These are phyloP conservation scores for Pseudomyrmex dendroicus DNA, from an alignment of 1,140 invertebrate species.

Conservation along the genomic window DNA sequence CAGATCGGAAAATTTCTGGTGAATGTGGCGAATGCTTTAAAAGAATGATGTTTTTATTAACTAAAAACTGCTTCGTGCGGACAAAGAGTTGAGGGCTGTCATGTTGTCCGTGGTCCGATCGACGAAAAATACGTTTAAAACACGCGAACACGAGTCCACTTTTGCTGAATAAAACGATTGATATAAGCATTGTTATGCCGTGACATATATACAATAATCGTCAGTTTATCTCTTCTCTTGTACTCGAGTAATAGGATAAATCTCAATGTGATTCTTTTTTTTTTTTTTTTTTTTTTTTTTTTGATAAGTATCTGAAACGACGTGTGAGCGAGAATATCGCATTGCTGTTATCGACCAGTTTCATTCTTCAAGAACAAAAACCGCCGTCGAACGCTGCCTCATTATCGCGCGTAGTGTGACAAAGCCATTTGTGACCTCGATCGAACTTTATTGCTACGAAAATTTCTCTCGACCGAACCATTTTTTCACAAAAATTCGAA, in stretches of 20 bases:
- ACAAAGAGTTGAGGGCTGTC: background rate
- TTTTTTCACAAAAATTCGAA: too few relatives aligned
- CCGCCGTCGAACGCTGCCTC: too few relatives aligned
- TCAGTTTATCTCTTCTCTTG: background rate
- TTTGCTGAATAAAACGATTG: conserved; percentile 11
- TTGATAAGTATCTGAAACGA: too few relatives aligned
- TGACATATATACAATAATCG: background rate
- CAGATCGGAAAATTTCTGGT: background rate
- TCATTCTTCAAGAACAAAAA: too few relatives aligned
- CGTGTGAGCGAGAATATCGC: too few relatives aligned
- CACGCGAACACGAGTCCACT: background rate
- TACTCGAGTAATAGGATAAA: background rate
- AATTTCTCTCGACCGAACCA: too few relatives aligned
- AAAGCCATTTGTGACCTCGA: too few relatives aligned
- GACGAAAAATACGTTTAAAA: background rate
- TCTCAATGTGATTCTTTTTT: conserved; percentile 1
- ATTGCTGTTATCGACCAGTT: too few relatives aligned
- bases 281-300: conserved; percentile 23
- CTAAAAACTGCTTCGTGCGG: background rate
- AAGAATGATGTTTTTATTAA: conserved; percentile 18
- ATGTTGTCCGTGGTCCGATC: background rate
- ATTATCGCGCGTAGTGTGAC: too few relatives aligned
- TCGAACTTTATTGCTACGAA: too few relatives aligned
- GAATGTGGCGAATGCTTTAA: background rate
- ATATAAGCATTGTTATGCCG: background rate